A percentile compares a stretch with the other conserved stretches of the same genome.
phyloP scores from a whole-genome alignment of 2,888 invertebrate species.

The Cyclophora albipunctata region DNA sequence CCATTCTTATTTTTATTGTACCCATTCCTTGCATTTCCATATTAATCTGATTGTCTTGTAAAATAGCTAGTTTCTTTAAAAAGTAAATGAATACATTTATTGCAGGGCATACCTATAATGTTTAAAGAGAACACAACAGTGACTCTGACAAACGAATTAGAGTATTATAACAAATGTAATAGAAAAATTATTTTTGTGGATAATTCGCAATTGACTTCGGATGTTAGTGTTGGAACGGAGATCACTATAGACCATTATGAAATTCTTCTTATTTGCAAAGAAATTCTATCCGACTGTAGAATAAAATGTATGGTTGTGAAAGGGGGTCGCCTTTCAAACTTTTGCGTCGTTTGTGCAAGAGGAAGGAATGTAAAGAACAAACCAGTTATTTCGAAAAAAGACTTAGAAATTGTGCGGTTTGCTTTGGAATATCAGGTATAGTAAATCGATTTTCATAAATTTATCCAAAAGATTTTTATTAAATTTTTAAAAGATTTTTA shows the following conservation, averaged over 20 bases:
- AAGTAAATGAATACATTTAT: too few species aligned
- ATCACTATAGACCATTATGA: constrained; percentile 30
- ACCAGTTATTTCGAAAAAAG: constrained; percentile 28
- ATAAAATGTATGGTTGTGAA: constrained; percentile 30
- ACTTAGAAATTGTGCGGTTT: constrained; percentile 31
- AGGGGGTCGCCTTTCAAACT: constrained; percentile 27
- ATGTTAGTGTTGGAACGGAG: constrained; percentile 29
- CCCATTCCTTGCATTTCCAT: neutral
- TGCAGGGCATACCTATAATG: too few species aligned
- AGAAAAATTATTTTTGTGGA: constrained; percentile 32
- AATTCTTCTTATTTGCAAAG: constrained; percentile 27
- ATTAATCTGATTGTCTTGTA: too few species aligned
- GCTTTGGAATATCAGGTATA: constrained; percentile 38
- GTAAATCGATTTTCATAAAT: neutral
- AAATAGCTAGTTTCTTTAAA: too few species aligned
- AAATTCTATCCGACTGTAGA: constrained; percentile 14
- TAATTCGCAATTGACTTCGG: constrained; percentile 25
- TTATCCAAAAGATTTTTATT: too few species aligned
- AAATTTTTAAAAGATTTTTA: too few species aligned
- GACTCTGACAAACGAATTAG: constrained; percentile 24
- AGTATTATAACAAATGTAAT: constrained; percentile 32
- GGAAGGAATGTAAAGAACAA: constrained; percentile 16
- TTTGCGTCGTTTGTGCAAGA: constrained; percentile 26
- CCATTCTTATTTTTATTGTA: neutral
- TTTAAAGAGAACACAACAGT: constrained; percentile 23